These are phyloP conservation scores for Chamaedrilus cognettii DNA, from an alignment of 2,888 invertebrate species.

Conservation along the genomic window DNA sequence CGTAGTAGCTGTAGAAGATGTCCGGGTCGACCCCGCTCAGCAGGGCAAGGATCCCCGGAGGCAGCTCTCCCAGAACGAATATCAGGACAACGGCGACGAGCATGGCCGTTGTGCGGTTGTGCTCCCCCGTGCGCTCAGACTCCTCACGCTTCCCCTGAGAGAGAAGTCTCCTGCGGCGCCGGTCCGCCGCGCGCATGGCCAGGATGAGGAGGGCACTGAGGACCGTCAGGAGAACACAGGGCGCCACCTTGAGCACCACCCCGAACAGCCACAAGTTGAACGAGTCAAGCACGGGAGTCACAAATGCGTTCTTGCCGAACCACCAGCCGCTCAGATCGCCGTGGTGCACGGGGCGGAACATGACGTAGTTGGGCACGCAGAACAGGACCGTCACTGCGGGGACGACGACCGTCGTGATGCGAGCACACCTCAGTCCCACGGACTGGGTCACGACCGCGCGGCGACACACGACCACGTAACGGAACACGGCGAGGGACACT, in stretches of 20 bases:
- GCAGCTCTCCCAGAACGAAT: constrained; percentile 87
- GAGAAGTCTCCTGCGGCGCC: constrained; percentile 56
- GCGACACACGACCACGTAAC: constrained; percentile 67
- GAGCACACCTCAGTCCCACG: constrained; percentile 44
- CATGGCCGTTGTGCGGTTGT: constrained; percentile 81
- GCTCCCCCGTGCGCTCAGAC: constrained; percentile 60
- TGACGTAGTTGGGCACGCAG: constrained; percentile 55
- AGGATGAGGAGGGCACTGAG: constrained; percentile 68
- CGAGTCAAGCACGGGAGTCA: constrained; percentile 45
- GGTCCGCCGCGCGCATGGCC: constrained; percentile 79
- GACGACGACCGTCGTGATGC: constrained; percentile 49
- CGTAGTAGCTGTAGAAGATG: constrained; percentile 68
- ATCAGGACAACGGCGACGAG: constrained; percentile 80
- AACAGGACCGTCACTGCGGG: constrained; percentile 46
- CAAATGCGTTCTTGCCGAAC: constrained; percentile 45
- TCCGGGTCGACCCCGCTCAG: constrained; percentile 63
- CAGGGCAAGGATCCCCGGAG: constrained; percentile 74
- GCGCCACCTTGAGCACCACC: constrained; percentile 90
- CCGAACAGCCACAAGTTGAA: constrained; percentile 91
- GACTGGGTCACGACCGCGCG: constrained; percentile 37
- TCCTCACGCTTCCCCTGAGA: constrained; percentile 49
- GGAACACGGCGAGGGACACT: constrained; percentile 88
- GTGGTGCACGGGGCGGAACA: constrained; percentile 36
- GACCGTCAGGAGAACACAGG: constrained; percentile 85
- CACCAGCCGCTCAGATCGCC: constrained; percentile 44